These are phyloP conservation scores for Progne subis DNA, from an alignment of 2,113 vertebrate genomes.

Conservation along the genomic window DNA sequence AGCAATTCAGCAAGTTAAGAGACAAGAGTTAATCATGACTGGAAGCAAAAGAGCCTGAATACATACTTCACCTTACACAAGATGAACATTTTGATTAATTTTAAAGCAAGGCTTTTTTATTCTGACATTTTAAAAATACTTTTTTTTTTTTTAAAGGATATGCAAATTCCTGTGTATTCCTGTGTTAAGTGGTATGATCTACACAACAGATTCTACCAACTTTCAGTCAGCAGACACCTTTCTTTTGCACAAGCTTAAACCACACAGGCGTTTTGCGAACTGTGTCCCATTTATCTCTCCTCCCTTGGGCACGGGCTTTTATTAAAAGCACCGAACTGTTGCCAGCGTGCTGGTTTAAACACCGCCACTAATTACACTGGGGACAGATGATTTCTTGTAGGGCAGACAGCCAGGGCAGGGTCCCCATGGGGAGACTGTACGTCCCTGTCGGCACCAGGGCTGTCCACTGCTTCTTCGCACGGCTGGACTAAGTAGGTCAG, in stretches of 20 bases:
- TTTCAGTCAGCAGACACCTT: not conserved
- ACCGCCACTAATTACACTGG: constrained; percentile 2
- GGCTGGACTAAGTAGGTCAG: constrained; percentile 68
- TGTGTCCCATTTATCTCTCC: not conserved
- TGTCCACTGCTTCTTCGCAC: not conserved
- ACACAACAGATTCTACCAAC: not conserved
- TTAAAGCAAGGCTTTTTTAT: not conserved
- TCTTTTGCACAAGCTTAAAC: not conserved
- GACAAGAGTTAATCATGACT: not conserved
- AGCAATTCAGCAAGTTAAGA: not conserved
- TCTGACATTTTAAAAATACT: not conserved
- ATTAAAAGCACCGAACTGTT: not conserved
- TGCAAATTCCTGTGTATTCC: not conserved
- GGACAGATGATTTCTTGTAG: not conserved
- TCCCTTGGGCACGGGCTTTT: not conserved
- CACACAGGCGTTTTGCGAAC: not conserved
- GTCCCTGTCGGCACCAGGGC: not conserved
- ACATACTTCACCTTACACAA: not conserved
- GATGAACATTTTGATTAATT: not conserved
- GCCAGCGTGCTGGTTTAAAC: not conserved
- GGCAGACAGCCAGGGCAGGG: not conserved
- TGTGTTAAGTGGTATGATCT: not conserved
- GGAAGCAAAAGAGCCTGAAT: not conserved
- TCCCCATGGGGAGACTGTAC: rapidly evolving
- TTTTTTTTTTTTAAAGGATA: not conserved